Base-by-base conservation (phyloP, 2,888 invertebrate genomes). In the Trisateles emortualis region DNA sequence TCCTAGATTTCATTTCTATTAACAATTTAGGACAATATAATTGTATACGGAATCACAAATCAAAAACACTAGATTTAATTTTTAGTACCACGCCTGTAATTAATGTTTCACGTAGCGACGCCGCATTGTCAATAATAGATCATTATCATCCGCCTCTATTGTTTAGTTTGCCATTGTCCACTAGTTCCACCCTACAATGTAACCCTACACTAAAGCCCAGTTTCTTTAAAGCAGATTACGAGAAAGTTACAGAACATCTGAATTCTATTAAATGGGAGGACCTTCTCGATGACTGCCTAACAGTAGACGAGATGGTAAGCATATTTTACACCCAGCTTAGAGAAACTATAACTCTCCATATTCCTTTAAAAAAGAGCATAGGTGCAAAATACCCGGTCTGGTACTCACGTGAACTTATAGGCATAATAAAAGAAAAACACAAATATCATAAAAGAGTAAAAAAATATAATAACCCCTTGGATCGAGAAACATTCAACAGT, bases 401-500 rank as follows among this genome's bases (percentile, higher is more conserved):
- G 64, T 66, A 53, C 16, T 47, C 48, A 1, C 2, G 4, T 8
- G 10, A 52, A 8, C 40, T 59, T 11, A 56, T 58, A 10, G 49
- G 52, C 47, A 30, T 54, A 16, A 48, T n/a, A 52, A n/a, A n/a
- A n/a, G n/a, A n/a, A n/a, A n/a, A n/a, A n/a, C n/a, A n/a, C n/a
- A n/a, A n/a, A n/a, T n/a, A n/a, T n/a, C n/a, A n/a, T n/a, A n/a
- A n/a, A n/a, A n/a, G n/a, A n/a, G n/a, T n/a, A n/a, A n/a, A n/a
- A 4, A 59, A 55, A 26, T 63, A 56, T 19, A 61, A 56, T 5
- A 66, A 64, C 9, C 63, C 66, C 0, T 30, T 57, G 1, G 66
- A 66, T 26, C 19, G 39, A 0, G 4, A 51, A 8, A 22, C 61
- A 0, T 50, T 49, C 38, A 13, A 54, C 16, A 11, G 32, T 16